Conservation (phyloP, 1,140 invertebrate genomes). For the Orius laevigatus region DNA sequence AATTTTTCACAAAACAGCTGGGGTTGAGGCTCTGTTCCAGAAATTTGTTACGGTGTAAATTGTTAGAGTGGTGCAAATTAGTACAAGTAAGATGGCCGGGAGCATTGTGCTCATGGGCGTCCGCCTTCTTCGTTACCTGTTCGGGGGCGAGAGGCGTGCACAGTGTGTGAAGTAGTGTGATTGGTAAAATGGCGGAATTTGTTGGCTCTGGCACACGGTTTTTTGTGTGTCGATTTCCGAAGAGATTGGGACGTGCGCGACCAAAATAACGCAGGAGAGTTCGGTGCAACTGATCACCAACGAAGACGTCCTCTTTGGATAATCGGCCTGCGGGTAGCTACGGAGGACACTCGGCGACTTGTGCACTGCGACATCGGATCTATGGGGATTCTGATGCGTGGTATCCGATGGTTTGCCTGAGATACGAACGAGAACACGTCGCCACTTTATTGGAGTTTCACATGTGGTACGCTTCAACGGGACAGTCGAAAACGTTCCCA, state of each 20-base stretch:
- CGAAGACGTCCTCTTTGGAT: conserved; percentile 66
- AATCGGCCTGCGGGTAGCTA: conserved; percentile 87
- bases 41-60: too few species aligned
- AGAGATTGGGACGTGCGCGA: conserved; percentile 24
- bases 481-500: conserved; percentile 88
- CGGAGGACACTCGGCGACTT: conserved; percentile 87
- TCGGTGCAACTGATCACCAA: conserved; percentile 79
- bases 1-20: too few species aligned
- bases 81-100: conserved; percentile 11
- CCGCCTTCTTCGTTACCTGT: conserved; percentile 2
- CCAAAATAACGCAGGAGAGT: conserved; percentile 40
- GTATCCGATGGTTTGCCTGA: conserved; percentile 95
- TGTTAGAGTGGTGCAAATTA: background rate
- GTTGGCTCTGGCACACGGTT: background rate
- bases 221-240: conserved; percentile 9
- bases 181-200: background rate
- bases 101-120: conserved; percentile 10
- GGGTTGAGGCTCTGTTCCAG: too few species aligned
- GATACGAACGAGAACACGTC: conserved; percentile 78
- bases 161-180: conserved; percentile 12
- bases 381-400: conserved; percentile 99
- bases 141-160: conserved; percentile 3
- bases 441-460: conserved; percentile 99
- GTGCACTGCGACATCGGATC: conserved; percentile 90
- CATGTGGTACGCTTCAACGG: conserved; percentile 99